Conservation (phyloP, 2,797 vertebrate species). For the Tympanoctomys barrerae region DNA sequence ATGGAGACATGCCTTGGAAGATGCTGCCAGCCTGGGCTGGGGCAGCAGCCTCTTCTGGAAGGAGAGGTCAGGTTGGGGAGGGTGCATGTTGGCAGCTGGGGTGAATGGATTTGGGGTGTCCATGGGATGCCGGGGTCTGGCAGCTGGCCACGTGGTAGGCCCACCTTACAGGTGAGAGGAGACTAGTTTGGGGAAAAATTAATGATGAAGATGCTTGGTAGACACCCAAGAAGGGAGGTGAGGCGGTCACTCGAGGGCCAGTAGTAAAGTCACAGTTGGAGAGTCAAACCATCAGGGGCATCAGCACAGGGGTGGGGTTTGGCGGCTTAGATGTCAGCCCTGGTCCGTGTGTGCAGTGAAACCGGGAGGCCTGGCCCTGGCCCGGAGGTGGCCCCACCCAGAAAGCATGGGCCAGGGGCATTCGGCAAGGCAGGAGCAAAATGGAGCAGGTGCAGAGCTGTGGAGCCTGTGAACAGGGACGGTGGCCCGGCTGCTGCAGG, state of each 20-base stretch:
- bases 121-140: background rate
- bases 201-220: background rate
- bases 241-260: background rate
- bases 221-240: background rate
- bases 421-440: background rate
- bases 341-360: background rate
- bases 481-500: fast-evolving
- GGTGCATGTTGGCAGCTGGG: background rate
- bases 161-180: background rate
- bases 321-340: background rate
- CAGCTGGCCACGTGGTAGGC: background rate
- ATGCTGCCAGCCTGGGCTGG: fast-evolving
- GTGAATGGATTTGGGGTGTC: background rate
- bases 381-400: background rate
- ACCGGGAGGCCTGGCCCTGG: background rate
- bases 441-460: fast-evolving
- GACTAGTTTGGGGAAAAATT: background rate
- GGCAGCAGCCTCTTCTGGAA: background rate
- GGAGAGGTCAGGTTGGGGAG: background rate
- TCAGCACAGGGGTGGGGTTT: background rate
- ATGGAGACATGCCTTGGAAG: background rate
- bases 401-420: background rate
- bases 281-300: background rate
- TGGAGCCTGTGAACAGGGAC: too few relatives aligned
- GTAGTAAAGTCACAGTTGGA: background rate